These are phyloP conservation scores for Sprattus sprattus DNA, from an alignment of 2,113 vertebrate species.

Conservation along the genomic window DNA sequence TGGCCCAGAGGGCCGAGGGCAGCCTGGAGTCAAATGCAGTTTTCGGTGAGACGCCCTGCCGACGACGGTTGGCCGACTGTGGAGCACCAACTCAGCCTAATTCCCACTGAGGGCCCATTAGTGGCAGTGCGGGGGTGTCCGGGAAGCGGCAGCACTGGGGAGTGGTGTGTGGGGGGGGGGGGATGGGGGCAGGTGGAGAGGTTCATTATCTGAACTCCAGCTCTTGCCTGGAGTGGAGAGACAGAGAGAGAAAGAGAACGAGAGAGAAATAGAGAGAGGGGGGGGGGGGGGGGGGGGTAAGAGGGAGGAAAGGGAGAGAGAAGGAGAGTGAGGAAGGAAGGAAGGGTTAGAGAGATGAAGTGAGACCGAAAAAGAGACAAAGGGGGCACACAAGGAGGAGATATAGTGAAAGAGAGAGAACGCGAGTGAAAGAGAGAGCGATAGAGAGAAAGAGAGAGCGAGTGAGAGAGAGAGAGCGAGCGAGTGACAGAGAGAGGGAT, in stretches of 20 bases:
- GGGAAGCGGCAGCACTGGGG: neutral
- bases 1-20: neutral
- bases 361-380: neutral
- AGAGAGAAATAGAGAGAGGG: neutral
- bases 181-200: conserved; percentile 10
- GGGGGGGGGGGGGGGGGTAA: neutral
- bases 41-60: neutral
- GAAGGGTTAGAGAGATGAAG: neutral
- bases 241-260: neutral
- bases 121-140: neutral
- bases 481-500: neutral
- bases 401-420: neutral
- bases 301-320: neutral
- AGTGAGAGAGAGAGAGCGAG: neutral
- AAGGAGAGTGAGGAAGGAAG: neutral
- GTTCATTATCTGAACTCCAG: conserved; percentile 30
- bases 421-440: neutral
- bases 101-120: conserved; percentile 1
- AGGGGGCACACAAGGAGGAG: neutral
- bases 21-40: neutral
- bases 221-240: conserved; percentile 12
- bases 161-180: neutral
- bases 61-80: neutral
- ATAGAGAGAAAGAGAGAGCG: neutral
- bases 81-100: neutral